phyloP scores from a whole-genome alignment of 2,113 vertebrate species.

The Hyaena hyaena region DNA sequence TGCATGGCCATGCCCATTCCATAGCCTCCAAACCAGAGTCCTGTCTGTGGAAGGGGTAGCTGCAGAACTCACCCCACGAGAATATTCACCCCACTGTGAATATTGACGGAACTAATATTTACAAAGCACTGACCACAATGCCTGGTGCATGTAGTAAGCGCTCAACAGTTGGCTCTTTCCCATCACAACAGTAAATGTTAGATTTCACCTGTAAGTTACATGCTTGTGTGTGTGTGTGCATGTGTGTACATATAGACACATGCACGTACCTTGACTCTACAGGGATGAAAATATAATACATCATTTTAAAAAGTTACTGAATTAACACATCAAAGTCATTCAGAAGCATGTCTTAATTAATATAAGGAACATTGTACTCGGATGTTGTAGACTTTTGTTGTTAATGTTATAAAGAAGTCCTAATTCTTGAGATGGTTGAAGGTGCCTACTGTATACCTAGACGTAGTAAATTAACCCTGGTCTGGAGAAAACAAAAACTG shows the following conservation, averaged over 20 bases:
- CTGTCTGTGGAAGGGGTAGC: background rate
- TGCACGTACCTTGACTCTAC: background rate
- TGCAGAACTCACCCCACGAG: accelerated
- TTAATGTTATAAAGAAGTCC: background rate
- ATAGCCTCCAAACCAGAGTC: accelerated
- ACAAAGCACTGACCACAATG: background rate
- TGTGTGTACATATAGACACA: background rate
- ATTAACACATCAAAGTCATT: background rate
- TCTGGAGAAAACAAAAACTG: background rate
- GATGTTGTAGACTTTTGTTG: background rate
- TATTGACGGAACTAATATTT: background rate
- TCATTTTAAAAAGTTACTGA: background rate
- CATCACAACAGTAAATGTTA: background rate
- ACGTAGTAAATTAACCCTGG: background rate
- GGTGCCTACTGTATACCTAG: accelerated
- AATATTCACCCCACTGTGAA: background rate
- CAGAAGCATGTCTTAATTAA: background rate
- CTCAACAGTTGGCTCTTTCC: background rate
- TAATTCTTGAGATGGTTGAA: background rate
- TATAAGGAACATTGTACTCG: background rate
- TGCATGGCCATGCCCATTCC: too few species aligned
- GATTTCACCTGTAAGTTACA: background rate
- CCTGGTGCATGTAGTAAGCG: accelerated
- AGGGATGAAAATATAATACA: background rate
- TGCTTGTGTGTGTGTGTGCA: background rate